phyloP scores from a whole-genome alignment of 2,888 invertebrate species.

The Sinentomon sp. region DNA sequence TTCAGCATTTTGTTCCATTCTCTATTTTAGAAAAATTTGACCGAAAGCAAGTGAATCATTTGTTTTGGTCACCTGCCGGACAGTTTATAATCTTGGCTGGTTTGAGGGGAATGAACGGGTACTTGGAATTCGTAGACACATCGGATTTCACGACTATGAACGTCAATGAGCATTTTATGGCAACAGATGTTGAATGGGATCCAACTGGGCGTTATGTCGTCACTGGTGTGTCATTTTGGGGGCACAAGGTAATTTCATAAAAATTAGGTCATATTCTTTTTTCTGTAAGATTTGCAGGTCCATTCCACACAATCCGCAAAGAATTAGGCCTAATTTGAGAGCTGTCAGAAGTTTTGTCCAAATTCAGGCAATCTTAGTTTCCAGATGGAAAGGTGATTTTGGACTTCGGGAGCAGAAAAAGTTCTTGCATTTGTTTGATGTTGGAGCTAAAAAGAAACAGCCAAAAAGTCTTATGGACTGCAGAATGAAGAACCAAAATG shows the following conservation, averaged over 20 bases:
- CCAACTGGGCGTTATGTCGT: conserved; percentile 93
- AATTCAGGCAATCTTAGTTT: no score
- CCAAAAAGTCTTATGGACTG: no score
- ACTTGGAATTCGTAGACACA: conserved; percentile 80
- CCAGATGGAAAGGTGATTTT: no score
- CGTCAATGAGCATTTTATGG: conserved; percentile 65
- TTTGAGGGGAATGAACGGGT: conserved; percentile 52
- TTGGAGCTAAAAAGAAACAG: no score
- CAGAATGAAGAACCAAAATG: no score
- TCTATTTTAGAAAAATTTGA: conserved; percentile 28
- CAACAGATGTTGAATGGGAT: conserved; percentile 96
- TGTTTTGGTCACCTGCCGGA: conserved; percentile 88
- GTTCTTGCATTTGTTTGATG: no score
- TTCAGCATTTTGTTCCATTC: conserved; percentile 4
- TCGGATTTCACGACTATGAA: conserved; percentile 88
- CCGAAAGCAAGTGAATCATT: conserved; percentile 52
- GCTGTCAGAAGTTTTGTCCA: no score
- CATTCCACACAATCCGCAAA: no score
- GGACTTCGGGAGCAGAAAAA: no score
- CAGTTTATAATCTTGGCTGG: conserved; percentile 87
- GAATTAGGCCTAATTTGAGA: no score
- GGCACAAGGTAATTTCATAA: conserved; percentile 41
- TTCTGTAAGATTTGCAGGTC: no score
- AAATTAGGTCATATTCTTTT: not conserved
- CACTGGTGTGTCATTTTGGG: conserved; percentile 82